Base-by-base conservation (phyloP, 2,888 invertebrate species). In the Hemithea aestivaria region DNA sequence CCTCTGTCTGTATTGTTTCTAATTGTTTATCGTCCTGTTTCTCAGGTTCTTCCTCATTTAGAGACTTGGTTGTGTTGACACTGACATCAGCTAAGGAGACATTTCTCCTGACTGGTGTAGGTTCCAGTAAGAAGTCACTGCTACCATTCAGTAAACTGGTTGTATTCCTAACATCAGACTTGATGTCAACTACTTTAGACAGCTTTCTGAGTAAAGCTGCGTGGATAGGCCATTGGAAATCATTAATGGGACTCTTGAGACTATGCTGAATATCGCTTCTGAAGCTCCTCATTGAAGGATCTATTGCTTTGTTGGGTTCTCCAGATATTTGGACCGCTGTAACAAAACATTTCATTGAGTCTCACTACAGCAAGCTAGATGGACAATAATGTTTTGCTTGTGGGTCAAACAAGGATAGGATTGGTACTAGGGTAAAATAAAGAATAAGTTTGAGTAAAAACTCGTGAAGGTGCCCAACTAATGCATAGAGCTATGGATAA, bases 151-250 rank as follows among this genome's bases (percentile, higher is more conserved):
- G 76, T 52, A 76, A 80, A 40, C 66, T 48, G 28, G 67, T 62
- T 6, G 62, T 58, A 27, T 58, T 73, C 49, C 64, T 72, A 0
- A 46, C 48, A 37, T 84, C 85, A 34, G 81, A 80, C 43, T 84
- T 85, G 16, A 85, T 76, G 48, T 85, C 83, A 29, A 85, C 82
- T 30, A 84, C 81, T 67, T 80, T 83, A 20, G 83, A 85, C 9
- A 87, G 58, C 58, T 85, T 87, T 27, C 83, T 69, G 5, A 87
- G 66, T 7, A 85, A 50, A 6, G 80, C 75, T 5, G 84, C 85
- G 48, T 85, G 84, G 2, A 82, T 56, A 1, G 78, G 73, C 83
- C 84, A 85, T 30, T 84, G 79, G 35, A 83, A 82, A 27, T 68
- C 50, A 24, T 54, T 56, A 2, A 56, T 45, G 7, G 73, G 44